Evolutionary conservation across 2,888 invertebrate genomes (phyloP).

Genomic region (Doris montereyensis): DNA sequence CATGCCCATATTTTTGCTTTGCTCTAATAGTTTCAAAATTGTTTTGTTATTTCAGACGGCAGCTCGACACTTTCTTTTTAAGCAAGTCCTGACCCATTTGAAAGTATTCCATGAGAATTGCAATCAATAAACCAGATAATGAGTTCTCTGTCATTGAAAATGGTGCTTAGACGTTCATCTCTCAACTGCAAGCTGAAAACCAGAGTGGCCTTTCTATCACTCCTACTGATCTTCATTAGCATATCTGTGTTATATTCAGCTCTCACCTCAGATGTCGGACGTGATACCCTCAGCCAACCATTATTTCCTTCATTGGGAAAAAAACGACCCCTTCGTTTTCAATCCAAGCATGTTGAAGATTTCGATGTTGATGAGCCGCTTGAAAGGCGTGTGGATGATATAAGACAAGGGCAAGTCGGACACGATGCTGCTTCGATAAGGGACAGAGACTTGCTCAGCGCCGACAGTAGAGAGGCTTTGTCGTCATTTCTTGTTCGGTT

Average conservation of each 20-base stretch:
- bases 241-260: slow-evolving; percentile 38
- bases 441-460: slow-evolving; percentile 24
- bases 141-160: background rate
- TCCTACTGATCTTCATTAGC: slow-evolving; percentile 35
- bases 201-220: slow-evolving; percentile 30
- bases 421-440: background rate
- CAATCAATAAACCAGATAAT: background rate
- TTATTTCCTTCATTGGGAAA: slow-evolving; percentile 3
- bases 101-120: no score
- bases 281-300: background rate
- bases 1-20: no score
- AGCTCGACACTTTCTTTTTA: no score
- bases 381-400: background rate
- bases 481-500: slow-evolving; percentile 33
- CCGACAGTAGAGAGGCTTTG: slow-evolving; percentile 30
- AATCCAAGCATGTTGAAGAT: slow-evolving; percentile 19
- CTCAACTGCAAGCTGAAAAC: slow-evolving; percentile 26
- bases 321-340: slow-evolving; percentile 25
- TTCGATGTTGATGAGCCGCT: background rate
- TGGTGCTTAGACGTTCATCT: background rate
- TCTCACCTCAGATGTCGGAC: slow-evolving; percentile 12
- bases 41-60: no score
- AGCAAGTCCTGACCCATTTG: no score
- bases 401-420: background rate
- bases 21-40: no score